Base-by-base conservation (phyloP, 2,113 vertebrate species). In the Periophthalmus modestus region DNA sequence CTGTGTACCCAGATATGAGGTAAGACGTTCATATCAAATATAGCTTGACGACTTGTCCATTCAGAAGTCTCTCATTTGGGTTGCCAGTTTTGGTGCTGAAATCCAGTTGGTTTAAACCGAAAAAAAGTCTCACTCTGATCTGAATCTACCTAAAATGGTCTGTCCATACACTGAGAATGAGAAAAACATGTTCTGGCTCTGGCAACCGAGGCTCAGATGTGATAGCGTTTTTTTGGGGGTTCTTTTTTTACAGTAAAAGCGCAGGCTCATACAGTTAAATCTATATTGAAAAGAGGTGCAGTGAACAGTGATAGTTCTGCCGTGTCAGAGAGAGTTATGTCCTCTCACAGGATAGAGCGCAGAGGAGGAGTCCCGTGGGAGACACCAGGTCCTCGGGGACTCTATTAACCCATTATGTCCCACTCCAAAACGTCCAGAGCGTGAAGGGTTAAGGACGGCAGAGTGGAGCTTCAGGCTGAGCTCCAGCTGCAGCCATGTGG, bases 391-490 rank as follows among this genome's bases (percentile, higher is more conserved):
- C 88, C 88, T 75, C 28, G 50, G 88, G 88, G 88, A 89, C 71
- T 78, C 83, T 63, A 87, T 89, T 87, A 87, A 88, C 83, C 88
- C 82, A 82, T 89, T 86, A 86, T 89, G 86, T 86, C 75, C 78
- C 66, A 55, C 82, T 87, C 73, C 66, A 78, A 71, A 87, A 67
- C 46, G n/a, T 87, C 72, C 68, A 79, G 73, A 86, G 75, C 63
- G n/a, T n/a, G 4, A 55, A 13, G 71, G 34, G 75, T 87, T 79
- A 86, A 78, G 79, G 74, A 79, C 75, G 68, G 7, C 39, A 9
- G 39, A 39, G 39, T 28, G 28, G 28, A 73, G 82, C 82, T 58
- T 74, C 55, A 84, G 80, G 74, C 74, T 14, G 71, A 77, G 75
- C 82, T 4, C 28, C 28, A 28, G 39, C 39, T 43, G 39, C 39